Evolutionary conservation across 2,113 vertebrate genomes (phyloP), one percentile per base, ranked within the genome.

Genomic region (Nanorana parkeri): DNA sequence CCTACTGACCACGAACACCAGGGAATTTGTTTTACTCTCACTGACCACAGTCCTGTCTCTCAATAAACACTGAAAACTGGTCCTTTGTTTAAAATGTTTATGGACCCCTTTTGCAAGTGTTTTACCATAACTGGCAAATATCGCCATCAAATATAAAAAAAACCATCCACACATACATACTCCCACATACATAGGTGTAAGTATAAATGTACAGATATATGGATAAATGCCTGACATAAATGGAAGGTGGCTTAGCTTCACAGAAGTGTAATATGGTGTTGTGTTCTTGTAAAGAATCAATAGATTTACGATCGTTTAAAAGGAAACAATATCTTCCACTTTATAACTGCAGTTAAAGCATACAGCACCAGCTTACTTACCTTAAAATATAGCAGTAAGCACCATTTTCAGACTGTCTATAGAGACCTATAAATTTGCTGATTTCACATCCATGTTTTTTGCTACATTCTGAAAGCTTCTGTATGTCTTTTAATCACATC

Each of bases 401-500:
- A 52, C 61, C 47, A 24, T 56, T 81, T 67, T 81, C 56, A 71
- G 19, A 56, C 55, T 29, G 69, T 81, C 28, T 73, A 47, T 28
- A 75, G 80, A 55, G 69, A 81, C 74, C 72, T 69, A 74, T 75
- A 83, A 56, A 83, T 76, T 75, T 68, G 63, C 63, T 68, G 80
- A 83, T 83, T 56, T 75, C 71, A 83, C 63, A 76, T 83, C 60
- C 63, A 65, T 19, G 32, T 76, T 83, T 76, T 76, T 76, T 76
- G 71, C 64, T 74, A 75, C 61, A 75, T 67, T 75, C 47, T 75
- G 68, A 51, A 66, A 83, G 80, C 80, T 58, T 67, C 26, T n/a
- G 64, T 66, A 83, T 67, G 80, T 75, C 52, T 83, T 83, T 83
- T 83, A 83, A 83, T 83, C 80, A 83, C 80, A 81, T 81, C 80